Evolutionary conservation across 2,888 invertebrate genomes (phyloP), one percentile per base, ranked within the genome.

Genomic region (Minunthozetes semirufus): DNA sequence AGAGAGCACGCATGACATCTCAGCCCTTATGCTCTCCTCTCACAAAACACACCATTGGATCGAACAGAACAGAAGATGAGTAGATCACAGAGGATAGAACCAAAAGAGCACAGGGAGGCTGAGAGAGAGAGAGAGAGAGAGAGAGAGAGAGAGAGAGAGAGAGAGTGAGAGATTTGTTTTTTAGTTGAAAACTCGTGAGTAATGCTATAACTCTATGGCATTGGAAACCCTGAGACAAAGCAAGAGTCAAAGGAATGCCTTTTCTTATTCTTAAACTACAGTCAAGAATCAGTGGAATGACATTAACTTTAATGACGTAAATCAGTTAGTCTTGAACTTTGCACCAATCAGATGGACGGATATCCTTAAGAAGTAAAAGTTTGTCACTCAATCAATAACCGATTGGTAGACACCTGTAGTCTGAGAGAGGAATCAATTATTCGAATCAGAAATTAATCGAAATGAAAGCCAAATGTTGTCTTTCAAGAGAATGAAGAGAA

Each of bases 121-220:
- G 27, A 11, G 63, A 33, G 33, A 33, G 63, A 33, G 33, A 63
- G 33, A 33, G 63, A 29, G 63, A 63, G 63, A 63, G 63, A 63
- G 61, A 61, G 61, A 61, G 61, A 61, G 63, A 63, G 63, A 63
- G 63, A 63, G 63, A 63, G 63, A 63, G 61, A 61, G 61, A 61
- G 61, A 61, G 63, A 63, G 63, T 33, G 63, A 63, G 63, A 33
- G 33, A 33, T n/a, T 50, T n/a, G n/a, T 50, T 50, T 50, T 50
- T 50, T 11, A 50, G 50, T 19, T n/a, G 19, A 11, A 50, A 50
- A 50, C 50, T 50, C 19, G 3, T 15, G 50, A 50, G 50, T 46
- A 46, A 46, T 46, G 46, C n/a, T 19, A 3, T 50, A 50, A 50
- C 50, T 15, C 11, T 50, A 50, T 11, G 17, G 50, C 50, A 4